phyloP scores from a whole-genome alignment of 53 echinoderm and acorn worm genomes.

The Crossaster papposus region DNA sequence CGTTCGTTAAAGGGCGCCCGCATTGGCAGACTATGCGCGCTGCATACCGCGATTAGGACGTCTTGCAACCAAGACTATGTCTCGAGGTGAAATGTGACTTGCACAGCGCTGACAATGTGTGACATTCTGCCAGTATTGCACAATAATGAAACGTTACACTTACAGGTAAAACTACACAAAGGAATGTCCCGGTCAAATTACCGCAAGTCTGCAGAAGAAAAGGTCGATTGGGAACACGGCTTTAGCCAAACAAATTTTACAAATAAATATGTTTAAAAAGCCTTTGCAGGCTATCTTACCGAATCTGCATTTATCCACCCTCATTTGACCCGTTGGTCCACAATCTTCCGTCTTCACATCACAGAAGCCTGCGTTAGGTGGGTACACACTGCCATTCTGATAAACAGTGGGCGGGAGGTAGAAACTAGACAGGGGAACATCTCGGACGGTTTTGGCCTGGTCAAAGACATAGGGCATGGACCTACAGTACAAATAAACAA shows the following conservation, averaged over 20 bases:
- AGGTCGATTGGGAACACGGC: too few species aligned
- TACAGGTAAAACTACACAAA: too few species aligned
- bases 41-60: too few species aligned
- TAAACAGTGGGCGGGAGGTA: constrained; percentile 69
- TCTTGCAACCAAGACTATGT: too few species aligned
- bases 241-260: not conserved
- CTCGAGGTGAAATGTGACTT: too few species aligned
- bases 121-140: too few species aligned
- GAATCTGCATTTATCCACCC: constrained; percentile 66
- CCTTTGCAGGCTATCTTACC: constrained; percentile 30
- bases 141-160: too few species aligned
- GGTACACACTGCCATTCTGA: constrained; percentile 65
- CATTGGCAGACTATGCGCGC: too few species aligned
- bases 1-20: too few species aligned
- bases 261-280: not conserved
- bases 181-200: too few species aligned
- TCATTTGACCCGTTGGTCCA: constrained; percentile 69
- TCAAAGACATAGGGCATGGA: constrained; percentile 73
- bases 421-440: constrained; percentile 64
- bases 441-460: constrained; percentile 38
- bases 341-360: constrained; percentile 58
- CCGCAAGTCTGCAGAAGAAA: too few species aligned
- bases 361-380: constrained; percentile 75
- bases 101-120: too few species aligned
- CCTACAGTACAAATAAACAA: constrained; percentile 2